Percentiles rank a stretch among this genome's conserved stretches.
Evolutionary conservation across 2,888 invertebrate species (phyloP).

Genomic region (Endomychus coccineus): DNA sequence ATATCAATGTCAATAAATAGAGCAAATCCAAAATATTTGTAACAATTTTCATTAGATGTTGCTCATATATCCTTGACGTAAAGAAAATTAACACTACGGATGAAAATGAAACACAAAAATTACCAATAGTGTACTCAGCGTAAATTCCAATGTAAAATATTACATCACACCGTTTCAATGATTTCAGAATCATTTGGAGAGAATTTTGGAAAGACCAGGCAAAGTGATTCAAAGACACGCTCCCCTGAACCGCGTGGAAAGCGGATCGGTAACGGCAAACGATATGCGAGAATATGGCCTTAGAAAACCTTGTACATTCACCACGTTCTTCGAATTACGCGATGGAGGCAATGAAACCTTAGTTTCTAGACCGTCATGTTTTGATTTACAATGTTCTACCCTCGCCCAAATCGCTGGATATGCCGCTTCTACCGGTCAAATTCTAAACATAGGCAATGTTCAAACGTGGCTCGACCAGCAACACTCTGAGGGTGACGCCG

Average conservation of each 20-base stretch:
- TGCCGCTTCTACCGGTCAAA: slow-evolving; percentile 80
- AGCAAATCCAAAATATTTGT: too few relatives aligned
- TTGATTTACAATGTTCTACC: slow-evolving; percentile 62
- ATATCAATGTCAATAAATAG: too few relatives aligned
- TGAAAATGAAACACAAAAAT: too few relatives aligned
- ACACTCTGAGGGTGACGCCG: slow-evolving; percentile 59
- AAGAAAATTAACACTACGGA: too few relatives aligned
- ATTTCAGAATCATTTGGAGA: slow-evolving; percentile 75
- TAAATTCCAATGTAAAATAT: too few relatives aligned
- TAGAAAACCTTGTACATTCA: slow-evolving; percentile 57
- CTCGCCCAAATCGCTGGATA: slow-evolving; percentile 79
- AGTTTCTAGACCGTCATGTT: slow-evolving; percentile 57
- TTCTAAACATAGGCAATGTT: slow-evolving; percentile 85
- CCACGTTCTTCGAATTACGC: slow-evolving; percentile 78
- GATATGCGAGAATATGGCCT: slow-evolving; percentile 51
- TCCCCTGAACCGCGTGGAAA: slow-evolving; percentile 45
- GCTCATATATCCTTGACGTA: too few relatives aligned
- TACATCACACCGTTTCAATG: too few relatives aligned
- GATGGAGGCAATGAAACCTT: slow-evolving; percentile 60
- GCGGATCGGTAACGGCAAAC: slow-evolving; percentile 59
- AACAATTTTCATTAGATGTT: too few relatives aligned
- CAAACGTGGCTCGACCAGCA: slow-evolving; percentile 68
- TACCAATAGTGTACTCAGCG: too few relatives aligned
- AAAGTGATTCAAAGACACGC: slow-evolving; percentile 45
- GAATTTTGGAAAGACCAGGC: slow-evolving; percentile 78